phyloP scores from a whole-genome alignment of 1,140 invertebrate genomes.

The Drosophila parabipectinata region DNA sequence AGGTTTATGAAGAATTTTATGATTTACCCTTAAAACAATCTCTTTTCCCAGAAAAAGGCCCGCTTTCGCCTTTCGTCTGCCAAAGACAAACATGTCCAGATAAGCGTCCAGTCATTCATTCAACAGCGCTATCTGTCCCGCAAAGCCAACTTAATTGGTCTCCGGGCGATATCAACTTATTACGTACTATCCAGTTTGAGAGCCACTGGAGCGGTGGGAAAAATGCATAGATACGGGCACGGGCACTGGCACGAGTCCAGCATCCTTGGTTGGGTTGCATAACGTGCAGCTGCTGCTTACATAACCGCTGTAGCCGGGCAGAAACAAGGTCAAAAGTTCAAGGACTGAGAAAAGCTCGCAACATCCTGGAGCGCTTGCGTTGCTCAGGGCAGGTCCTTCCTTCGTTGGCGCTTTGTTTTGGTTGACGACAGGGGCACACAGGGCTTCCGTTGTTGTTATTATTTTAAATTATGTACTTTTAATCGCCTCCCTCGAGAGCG shows the following conservation, averaged over 20 bases:
- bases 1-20: no score
- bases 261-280: slow-evolving; percentile 48
- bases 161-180: slow-evolving; percentile 10
- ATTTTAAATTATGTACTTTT: slow-evolving; percentile 37
- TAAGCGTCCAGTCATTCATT: slow-evolving; percentile 54
- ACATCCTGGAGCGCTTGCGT: slow-evolving; percentile 36
- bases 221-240: background rate
- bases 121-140: slow-evolving; percentile 34
- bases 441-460: slow-evolving; percentile 53
- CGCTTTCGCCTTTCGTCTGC: slow-evolving; percentile 25
- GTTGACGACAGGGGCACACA: slow-evolving; percentile 32
- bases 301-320: slow-evolving; percentile 36
- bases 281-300: slow-evolving; percentile 50
- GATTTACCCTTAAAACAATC: background rate
- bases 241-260: slow-evolving; percentile 16
- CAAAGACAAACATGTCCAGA: slow-evolving; percentile 35
- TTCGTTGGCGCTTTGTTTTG: slow-evolving; percentile 20
- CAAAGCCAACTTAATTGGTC: slow-evolving; percentile 13
- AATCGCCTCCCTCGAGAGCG: slow-evolving; percentile 4
- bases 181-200: slow-evolving; percentile 33
- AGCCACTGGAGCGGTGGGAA: slow-evolving; percentile 17
- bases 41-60: slow-evolving; percentile 12
- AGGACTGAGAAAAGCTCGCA: slow-evolving; percentile 70
- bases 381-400: slow-evolving; percentile 49
- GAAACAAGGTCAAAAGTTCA: slow-evolving; percentile 79